Evolutionary conservation across 2,888 invertebrate species (phyloP), one percentile per base, ranked within the genome.

Genomic region (Imbricaverruca yamaguchii): DNA sequence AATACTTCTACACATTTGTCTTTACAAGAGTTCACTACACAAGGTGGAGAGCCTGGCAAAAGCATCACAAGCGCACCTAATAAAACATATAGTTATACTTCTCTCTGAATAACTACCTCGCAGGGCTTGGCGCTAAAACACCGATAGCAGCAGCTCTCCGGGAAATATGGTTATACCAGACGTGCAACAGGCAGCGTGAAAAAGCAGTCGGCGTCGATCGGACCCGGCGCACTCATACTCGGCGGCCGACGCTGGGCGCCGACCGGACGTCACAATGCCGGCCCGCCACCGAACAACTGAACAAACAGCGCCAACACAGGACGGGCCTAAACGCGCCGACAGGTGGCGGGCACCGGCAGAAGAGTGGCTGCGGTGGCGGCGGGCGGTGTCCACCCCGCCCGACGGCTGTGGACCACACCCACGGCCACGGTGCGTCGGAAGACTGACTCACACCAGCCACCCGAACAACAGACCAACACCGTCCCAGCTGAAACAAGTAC

Each of bases 71-170:
- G 55, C 55, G 23, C 74, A 21, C 55, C 21, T 21, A 0, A 55
- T 21, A 74, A 74, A 74, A 15, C 53, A 74, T 74, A 74, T 74
- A 9, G 74, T 74, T 74, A 74, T 55, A 74, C 18, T 21, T 69
- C 39, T 69, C 39, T 74, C 18, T 74, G 74, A 12, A 9, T 74
- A 39, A 18, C 11, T 74, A 0, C 53, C 53, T 18, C n/a, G 65
- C 65, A 10, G 10, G 23, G 7, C 23, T 8, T 10, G 65, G 65
- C 23, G 18, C 9, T 18, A 10, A 65, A 65, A 65, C 9, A 13
- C 18, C 8, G 65, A n/a, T 23, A 10, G 18, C 74, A 21, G 39
- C 39, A 15, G 25, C 39, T 3, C 4, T 25, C 69, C 15, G 15
- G 10, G 15, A 39, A 39, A 15, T 10, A 39, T 39, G 69, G 69